These are phyloP conservation scores for Notospermus geniculatus DNA, from an alignment of 1,140 invertebrate species.

Conservation along the genomic window DNA sequence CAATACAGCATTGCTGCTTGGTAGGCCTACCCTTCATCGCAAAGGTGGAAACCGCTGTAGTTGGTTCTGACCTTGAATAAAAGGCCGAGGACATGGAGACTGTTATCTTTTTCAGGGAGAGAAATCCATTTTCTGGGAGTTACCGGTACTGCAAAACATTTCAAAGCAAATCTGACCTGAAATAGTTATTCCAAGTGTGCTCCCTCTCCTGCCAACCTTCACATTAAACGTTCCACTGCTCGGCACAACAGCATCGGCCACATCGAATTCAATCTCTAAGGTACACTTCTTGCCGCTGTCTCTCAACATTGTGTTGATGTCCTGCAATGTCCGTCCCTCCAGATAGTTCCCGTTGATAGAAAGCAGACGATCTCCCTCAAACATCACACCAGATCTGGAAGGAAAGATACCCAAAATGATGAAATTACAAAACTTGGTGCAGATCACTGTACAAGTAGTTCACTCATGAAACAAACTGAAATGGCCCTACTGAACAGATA, in stretches of 20 bases:
- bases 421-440: too few relatives aligned
- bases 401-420: not conserved
- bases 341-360: constrained; percentile 70
- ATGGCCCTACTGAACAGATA: too few relatives aligned
- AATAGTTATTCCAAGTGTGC: constrained; percentile 82
- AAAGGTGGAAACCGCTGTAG: too few relatives aligned
- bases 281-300: constrained; percentile 55
- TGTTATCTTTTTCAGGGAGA: too few relatives aligned
- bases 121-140: too few relatives aligned
- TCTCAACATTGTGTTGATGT: constrained; percentile 58
- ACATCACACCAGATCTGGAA: constrained; percentile 70
- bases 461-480: too few relatives aligned
- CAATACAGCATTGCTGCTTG: too few relatives aligned
- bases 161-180: constrained; percentile 66
- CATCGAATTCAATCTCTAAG: constrained; percentile 82
- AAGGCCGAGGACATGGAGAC: too few relatives aligned
- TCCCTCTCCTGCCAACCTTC: constrained; percentile 74
- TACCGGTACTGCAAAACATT: too few relatives aligned
- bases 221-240: constrained; percentile 86
- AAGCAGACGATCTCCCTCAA: constrained; percentile 79
- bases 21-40: too few relatives aligned
- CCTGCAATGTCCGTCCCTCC: constrained; percentile 56
- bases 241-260: constrained; percentile 85
- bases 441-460: too few relatives aligned
- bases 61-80: too few relatives aligned